Conservation (phyloP, 2,113 vertebrate genomes). For the Rhinolophus ferrumequinum region DNA sequence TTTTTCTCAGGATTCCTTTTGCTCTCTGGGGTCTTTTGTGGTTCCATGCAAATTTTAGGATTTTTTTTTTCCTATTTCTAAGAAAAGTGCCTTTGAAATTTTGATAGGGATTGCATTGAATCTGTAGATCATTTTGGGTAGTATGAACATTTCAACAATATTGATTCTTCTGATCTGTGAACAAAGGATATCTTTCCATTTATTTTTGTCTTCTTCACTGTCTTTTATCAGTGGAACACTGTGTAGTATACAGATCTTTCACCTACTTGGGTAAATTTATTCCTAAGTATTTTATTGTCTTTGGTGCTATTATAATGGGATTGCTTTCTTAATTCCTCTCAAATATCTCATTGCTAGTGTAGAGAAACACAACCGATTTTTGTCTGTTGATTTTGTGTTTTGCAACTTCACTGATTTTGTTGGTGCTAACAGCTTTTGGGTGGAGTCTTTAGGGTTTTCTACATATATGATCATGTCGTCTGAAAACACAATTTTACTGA, state of each 20-base stretch:
- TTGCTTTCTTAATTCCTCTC: not conserved
- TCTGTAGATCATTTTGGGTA: not conserved
- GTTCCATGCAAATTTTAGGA: not conserved
- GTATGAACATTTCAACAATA: not conserved
- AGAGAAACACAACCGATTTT: not conserved
- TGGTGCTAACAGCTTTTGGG: not conserved
- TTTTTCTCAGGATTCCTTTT: not conserved
- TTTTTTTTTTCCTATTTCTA: not conserved
- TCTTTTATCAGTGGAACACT: not conserved
- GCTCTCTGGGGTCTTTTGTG: not conserved
- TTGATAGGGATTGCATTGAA: not conserved
- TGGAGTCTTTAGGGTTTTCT: not conserved
- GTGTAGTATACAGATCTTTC: not conserved
- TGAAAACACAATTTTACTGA: not conserved
- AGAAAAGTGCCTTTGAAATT: not conserved
- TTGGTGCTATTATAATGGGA: not conserved
- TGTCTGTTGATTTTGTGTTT: not conserved
- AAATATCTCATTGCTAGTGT: not conserved
- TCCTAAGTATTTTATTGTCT: not conserved
- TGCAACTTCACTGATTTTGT: not conserved
- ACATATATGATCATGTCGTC: not conserved
- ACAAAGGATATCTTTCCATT: not conserved
- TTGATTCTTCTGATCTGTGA: no score
- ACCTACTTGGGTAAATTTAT: not conserved
- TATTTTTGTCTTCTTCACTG: not conserved